phyloP scores from a whole-genome alignment of 1,140 invertebrate genomes.

The Nylanderia fulva region DNA sequence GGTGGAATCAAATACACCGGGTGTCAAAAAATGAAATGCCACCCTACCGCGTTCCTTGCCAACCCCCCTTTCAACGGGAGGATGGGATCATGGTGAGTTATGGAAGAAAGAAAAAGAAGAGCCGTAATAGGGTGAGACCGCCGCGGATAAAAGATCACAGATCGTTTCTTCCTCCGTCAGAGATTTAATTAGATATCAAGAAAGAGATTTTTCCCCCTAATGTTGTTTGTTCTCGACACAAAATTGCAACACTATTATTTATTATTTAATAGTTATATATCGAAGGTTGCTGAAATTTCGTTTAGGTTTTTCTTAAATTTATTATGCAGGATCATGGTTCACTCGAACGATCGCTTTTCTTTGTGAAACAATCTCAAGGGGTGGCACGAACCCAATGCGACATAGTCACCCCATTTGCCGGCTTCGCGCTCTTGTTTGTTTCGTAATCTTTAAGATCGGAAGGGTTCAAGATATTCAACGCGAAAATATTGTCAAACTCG shows the following conservation, averaged over 20 bases:
- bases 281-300: neutral
- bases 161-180: slow-evolving; percentile 41
- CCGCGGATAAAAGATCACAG: slow-evolving; percentile 43
- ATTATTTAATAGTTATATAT: neutral
- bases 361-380: slow-evolving; percentile 74
- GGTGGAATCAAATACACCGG: slow-evolving; percentile 87
- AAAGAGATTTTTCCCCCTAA: neutral
- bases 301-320: neutral
- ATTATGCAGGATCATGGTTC: slow-evolving; percentile 57
- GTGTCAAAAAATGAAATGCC: slow-evolving; percentile 86
- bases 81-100: slow-evolving; percentile 73
- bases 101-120: slow-evolving; percentile 59
- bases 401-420: slow-evolving; percentile 84
- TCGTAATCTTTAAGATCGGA: slow-evolving; percentile 86
- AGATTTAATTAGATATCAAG: slow-evolving; percentile 48
- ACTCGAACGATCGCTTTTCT: slow-evolving; percentile 71
- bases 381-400: slow-evolving; percentile 66
- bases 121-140: slow-evolving; percentile 62
- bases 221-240: slow-evolving; percentile 4
- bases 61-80: slow-evolving; percentile 57
- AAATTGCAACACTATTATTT: neutral
- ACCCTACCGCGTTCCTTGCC: slow-evolving; percentile 74
- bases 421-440: slow-evolving; percentile 84
- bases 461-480: slow-evolving; percentile 79
- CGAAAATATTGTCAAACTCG: slow-evolving; percentile 79